phyloP scores from a whole-genome alignment of 2,888 invertebrate genomes.

The Meteorus cinctellus region DNA sequence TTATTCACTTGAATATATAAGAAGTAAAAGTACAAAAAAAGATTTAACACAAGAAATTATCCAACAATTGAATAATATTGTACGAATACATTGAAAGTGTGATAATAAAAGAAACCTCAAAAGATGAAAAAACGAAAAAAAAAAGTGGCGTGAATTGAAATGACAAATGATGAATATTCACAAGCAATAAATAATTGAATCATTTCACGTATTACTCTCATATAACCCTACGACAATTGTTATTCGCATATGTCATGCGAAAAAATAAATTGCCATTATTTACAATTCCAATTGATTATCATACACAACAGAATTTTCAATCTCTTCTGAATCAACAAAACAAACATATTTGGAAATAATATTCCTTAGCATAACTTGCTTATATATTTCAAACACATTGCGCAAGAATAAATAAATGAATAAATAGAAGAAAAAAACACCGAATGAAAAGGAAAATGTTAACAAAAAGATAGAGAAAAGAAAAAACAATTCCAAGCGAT shows the following conservation, averaged over 20 bases:
- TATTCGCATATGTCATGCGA: neutral
- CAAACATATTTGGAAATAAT: no score
- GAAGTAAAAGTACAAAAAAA: slow-evolving; percentile 22
- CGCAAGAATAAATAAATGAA: neutral
- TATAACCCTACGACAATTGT: no score
- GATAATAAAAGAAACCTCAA: no score
- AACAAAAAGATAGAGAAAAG: neutral
- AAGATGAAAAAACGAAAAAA: no score
- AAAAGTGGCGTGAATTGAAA: neutral
- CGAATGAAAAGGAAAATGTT: neutral
- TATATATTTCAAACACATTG: neutral
- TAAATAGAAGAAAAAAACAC: no score
- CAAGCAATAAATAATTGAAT: slow-evolving; percentile 29
- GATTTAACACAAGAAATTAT: neutral
- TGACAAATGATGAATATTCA: slow-evolving; percentile 28
- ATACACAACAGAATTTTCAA: no score
- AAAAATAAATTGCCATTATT: neutral
- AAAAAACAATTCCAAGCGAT: neutral
- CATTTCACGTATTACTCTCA: neutral
- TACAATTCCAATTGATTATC: neutral
- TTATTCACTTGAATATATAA: slow-evolving; percentile 12
- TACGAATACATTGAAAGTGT: no score
- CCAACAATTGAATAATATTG: neutral
- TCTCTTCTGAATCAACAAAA: no score
- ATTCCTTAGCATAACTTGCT: no score